Conservation (phyloP, 2,797 vertebrate species). For the Gymnoscopelus braueri region DNA sequence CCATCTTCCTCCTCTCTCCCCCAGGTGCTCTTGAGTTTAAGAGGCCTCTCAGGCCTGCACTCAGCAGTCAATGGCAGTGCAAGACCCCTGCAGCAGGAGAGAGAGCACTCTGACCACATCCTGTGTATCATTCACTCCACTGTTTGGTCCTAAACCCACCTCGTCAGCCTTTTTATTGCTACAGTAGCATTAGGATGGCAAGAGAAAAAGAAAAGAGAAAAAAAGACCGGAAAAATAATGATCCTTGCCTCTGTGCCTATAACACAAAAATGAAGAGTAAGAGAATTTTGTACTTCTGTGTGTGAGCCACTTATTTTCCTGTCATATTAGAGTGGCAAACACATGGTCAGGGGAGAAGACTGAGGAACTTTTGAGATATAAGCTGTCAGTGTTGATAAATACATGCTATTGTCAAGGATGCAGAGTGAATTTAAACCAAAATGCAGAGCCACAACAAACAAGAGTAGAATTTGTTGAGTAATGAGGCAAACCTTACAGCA, state of each 20-base stretch:
- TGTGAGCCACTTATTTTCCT: background rate
- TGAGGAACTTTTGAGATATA: background rate
- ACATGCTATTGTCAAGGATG: too few relatives aligned
- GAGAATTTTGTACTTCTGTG: background rate
- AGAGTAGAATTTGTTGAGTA: too few relatives aligned
- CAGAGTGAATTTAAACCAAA: too few relatives aligned
- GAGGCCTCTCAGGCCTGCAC: conserved; percentile 53
- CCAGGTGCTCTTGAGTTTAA: conserved; percentile 62
- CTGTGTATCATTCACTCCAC: conserved; percentile 39
- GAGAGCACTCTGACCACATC: conserved; percentile 26
- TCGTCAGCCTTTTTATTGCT: conserved; percentile 49
- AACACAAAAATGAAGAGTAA: background rate
- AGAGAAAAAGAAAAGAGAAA: background rate
- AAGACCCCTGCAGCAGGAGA: conserved; percentile 53
- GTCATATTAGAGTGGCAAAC: conserved; percentile 6
- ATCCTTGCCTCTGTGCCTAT: conserved; percentile 1
- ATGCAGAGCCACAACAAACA: too few relatives aligned
- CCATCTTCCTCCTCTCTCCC: conserved; percentile 32
- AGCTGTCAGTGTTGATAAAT: too few relatives aligned
- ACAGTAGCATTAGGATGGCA: conserved; percentile 12
- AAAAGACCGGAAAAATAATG: background rate
- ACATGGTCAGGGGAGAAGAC: background rate
- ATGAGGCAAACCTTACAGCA: too few relatives aligned
- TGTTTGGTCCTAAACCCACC: conserved; percentile 41
- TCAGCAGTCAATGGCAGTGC: conserved; percentile 55